Evolutionary conservation across 2,888 invertebrate genomes (phyloP).

Genomic region (Cerastis rubricosa): DNA sequence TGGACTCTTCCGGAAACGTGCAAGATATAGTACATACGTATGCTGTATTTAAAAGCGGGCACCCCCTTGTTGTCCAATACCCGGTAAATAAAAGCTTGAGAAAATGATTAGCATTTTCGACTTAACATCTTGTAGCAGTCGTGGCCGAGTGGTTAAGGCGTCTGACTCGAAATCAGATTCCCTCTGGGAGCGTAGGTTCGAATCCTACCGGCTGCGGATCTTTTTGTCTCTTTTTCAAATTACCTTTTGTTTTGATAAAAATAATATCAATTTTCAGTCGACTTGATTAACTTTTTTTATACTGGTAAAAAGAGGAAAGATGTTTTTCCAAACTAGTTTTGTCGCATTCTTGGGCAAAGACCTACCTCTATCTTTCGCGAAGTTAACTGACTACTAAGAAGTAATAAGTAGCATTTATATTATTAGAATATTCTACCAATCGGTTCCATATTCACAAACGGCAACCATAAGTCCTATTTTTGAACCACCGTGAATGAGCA

Average conservation of each 20-base stretch:
- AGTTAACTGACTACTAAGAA: too few species aligned
- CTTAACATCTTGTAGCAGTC: constrained; percentile 82
- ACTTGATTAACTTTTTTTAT: neutral
- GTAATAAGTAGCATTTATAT: too few species aligned
- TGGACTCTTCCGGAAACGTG: neutral
- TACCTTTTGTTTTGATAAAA: neutral
- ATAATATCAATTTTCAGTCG: neutral
- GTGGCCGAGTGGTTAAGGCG: constrained; percentile 94
- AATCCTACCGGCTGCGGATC: constrained; percentile 95
- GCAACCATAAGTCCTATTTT: neutral
- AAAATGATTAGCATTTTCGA: constrained; percentile 56
- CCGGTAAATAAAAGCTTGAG: neutral
- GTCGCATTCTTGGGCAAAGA: too few species aligned
- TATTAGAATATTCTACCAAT: too few species aligned
- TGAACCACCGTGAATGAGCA: constrained; percentile 4
- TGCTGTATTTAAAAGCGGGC: fast-evolving
- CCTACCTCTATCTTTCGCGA: too few species aligned
- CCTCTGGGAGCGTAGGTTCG: constrained; percentile 97
- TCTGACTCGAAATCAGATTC: constrained; percentile 95
- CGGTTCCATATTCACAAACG: too few species aligned
- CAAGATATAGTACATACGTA: neutral
- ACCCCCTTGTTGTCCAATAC: neutral
- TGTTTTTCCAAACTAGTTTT: neutral
- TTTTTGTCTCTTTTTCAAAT: constrained; percentile 64
- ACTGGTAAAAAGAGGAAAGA: neutral